Evolutionary conservation across 2,888 invertebrate species (phyloP), one percentile per base, ranked within the genome.

Genomic region (Creontiades dilutus): DNA sequence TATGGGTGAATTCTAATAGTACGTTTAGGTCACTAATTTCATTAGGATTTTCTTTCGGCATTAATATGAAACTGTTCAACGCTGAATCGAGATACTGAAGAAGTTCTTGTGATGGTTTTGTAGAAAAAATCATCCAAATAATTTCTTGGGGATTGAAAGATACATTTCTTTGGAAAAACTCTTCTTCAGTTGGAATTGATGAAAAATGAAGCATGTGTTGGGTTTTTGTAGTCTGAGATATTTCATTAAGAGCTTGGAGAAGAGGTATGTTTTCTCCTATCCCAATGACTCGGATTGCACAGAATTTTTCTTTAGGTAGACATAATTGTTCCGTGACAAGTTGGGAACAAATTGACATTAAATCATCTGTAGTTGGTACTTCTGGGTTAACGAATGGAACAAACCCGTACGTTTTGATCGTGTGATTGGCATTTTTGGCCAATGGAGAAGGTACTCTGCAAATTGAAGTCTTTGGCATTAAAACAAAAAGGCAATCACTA

Each of bases 121-220:
- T 12, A 9, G 27, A 19, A 1, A n/a, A 84, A n/a, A 85, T 61
- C 14, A 85, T 28, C 85, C 85, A 85, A 85, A 85, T 85, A 0
- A 85, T 37, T 61, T 85, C 85, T 1, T 85, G 85, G 19, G 61
- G 85, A 85, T 61, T 61, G 85, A 85, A 85, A 13, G 85, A 85
- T 37, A 85, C 12, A 57, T 85, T 61, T n/a, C 85, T 57, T 61
- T 28, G 14, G 46, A 19, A 85, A 23, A 61, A 85, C 13, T 85
- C 85, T 9, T 85, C 37, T 61, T 85, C 85, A 13, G 27, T 48
- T 0, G 37, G 23, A 9, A 61, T 14, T 7, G 85, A 85, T 11
- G 61, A 28, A 4, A 85, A 46, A 61, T 85, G 27, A 57, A 85
- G 55, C 9, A 48, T 0, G 28, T 85, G 61, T 14, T 52, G 27